Evolutionary conservation across 2,888 invertebrate species (phyloP), one percentile per base, ranked within the genome.

Genomic region (Philopedon plagiatum): DNA sequence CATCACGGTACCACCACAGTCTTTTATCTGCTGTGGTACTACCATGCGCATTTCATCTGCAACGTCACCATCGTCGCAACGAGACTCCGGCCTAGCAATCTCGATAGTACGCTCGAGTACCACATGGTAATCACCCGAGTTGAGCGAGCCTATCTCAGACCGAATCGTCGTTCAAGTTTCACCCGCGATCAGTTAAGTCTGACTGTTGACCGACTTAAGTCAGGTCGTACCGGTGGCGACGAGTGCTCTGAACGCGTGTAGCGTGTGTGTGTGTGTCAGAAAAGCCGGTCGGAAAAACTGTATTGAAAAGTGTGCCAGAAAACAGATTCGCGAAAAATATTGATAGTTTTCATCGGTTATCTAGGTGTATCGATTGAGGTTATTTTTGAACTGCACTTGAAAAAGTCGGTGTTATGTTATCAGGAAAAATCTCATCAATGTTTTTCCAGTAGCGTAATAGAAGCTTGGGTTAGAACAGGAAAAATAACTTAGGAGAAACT

Each of bases 121-220:
- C 66, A 58, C 62, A 69, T 69, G 69, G 54, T 62, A 69, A 68
- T 61, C 68, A 54, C 13, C 51, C 51, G 51, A 51, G 34, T 21
- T 7, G 37, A 3, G n/a, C 60, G 60, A 67, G 51, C 39, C 60
- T 67, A 67, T 60, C 60, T 67, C 60, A 61, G 21, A 37, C 34
- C 4, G 49, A 58, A 66, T 66, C 66, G 66, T 67, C 51, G 49
- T 37, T 34, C 39, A 15, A 15, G 5, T 51, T 60, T 61, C 67
- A 46, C 61, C 61, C 41, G 44, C 19, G 26, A 29, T 61, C 23
- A 44, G 62, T 69, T 34, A 51, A 26, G 60, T 51, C 56, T 29
- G 62, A 61, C 69, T 34, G 21, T 32, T 26, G 62, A 62, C 69
- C 62, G 67, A 51, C 51, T 67, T 60, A 51, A 60, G 51, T 26